Percentiles rank a stretch among this genome's conserved stretches.
Evolutionary conservation across 2,113 vertebrate genomes (phyloP).

Genomic region (Dasyornis broadbenti): DNA sequence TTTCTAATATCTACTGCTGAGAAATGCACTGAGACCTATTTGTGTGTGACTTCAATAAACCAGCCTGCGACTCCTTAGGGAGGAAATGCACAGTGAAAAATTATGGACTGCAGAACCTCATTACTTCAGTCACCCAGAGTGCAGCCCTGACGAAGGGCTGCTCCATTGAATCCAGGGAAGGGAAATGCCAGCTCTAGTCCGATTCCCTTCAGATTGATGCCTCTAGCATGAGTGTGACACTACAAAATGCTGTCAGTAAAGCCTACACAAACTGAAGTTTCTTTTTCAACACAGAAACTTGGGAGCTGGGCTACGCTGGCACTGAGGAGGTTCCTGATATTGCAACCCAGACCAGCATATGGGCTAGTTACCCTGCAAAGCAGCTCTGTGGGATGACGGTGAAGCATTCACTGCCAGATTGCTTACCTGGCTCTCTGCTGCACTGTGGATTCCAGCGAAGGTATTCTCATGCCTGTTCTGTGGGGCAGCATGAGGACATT

Average conservation of each 20-base stretch:
- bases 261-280: neutral
- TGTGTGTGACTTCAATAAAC: neutral
- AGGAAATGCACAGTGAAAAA: neutral
- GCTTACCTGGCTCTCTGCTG: neutral
- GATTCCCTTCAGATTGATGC: neutral
- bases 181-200: neutral
- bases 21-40: neutral
- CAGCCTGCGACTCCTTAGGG: neutral
- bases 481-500: neutral
- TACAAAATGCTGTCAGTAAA: neutral
- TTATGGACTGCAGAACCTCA: neutral
- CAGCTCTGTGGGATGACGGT: neutral
- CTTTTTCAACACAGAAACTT: neutral
- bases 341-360: rapidly evolving
- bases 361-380: neutral
- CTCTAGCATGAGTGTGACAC: neutral
- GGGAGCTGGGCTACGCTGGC: neutral
- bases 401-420: neutral
- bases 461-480: neutral
- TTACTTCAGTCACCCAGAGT: neutral
- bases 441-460: neutral
- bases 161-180: neutral
- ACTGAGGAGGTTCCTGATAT: neutral
- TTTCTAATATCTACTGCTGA: neutral
- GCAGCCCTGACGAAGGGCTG: neutral